phyloP scores from a whole-genome alignment of 1,140 invertebrate species.

The Drosophila varians region DNA sequence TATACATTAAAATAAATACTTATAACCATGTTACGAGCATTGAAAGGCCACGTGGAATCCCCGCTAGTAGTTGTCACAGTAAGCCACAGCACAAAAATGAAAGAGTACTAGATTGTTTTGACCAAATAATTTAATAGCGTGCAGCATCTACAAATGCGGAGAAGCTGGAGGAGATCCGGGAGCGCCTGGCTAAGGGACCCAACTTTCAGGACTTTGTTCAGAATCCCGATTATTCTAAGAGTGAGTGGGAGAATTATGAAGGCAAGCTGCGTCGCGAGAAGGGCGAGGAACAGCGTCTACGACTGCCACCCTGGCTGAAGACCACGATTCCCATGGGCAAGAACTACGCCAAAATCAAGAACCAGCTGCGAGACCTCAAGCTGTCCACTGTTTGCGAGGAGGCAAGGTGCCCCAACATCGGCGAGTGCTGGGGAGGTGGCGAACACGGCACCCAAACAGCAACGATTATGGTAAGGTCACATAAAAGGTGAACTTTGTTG shows the following conservation, averaged over 20 bases:
- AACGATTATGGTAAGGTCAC: conserved; percentile 91
- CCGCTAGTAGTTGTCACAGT: conserved; percentile 18
- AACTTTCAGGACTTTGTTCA: conserved; percentile 87
- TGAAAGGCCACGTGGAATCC: conserved; percentile 20
- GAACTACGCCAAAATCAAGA: conserved; percentile 94
- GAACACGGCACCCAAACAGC: conserved; percentile 93
- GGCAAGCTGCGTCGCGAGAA: conserved; percentile 93
- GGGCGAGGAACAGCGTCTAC: conserved; percentile 91
- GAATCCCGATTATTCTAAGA: conserved; percentile 84
- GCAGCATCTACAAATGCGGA: conserved; percentile 60
- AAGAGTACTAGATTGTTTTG: not conserved
- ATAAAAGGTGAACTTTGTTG: conserved; percentile 42
- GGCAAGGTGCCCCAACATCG: conserved; percentile 99
- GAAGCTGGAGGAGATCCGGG: conserved; percentile 85
- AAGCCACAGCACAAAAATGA: not conserved
- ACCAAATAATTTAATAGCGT: conserved; percentile 37
- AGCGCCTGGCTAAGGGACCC: conserved; percentile 87
- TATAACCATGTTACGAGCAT: conserved; percentile 11
- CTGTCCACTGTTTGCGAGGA: conserved; percentile 99
- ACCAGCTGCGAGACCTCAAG: conserved; percentile 93
- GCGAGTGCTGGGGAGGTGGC: conserved; percentile 99
- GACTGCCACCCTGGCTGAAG: conserved; percentile 98
- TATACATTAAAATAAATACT: not conserved
- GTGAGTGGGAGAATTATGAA: conserved; percentile 87
- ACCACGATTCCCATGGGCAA: conserved; percentile 95